Base-by-base conservation (phyloP, 2,797 vertebrate species). In the Enteromius mattozi region DNA sequence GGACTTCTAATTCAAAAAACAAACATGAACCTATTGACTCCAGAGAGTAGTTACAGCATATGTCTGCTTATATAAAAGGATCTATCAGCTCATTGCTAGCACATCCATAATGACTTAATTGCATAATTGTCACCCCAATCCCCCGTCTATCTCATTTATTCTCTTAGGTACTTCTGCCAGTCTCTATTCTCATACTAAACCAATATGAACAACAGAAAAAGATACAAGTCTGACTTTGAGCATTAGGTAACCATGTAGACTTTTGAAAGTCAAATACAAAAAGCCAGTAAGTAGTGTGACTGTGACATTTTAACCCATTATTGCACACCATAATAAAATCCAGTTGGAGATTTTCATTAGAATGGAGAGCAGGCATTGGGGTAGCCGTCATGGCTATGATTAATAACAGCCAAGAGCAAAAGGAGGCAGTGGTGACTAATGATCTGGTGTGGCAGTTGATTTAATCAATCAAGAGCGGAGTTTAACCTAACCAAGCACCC, bases 381-480 rank as follows among this genome's bases (percentile, higher is more conserved):
- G 27, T 74, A 30, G 42, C 63, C 6, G 1, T 69, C 13, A 21
- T 77, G 21, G 27, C 13, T 78, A 40, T 72, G 76, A 79, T 63
- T 79, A 72, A 79, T 80, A 35, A 77, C 54, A 72, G 66, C 35
- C 24, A 27, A 16, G 68, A 68, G 51, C 68, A 63, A 56, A 49
- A 78, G 65, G 35, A 3, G 3, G 30, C 65, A 47, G 37, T 35
- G 37, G 35, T 77, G 30, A 82, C 54, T 78, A 78, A 78, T 81
- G 33, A 71, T 51, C 42, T 78, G 65, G 47, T 33, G 51, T 76
- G 42, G 33, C 71, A 81, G 49, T 47, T 78, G 54, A 47, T 86
- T 78, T 77, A 77, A 78, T 86, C 79, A 51, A 74, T 71, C 51
- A 81, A 12, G 40, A 37, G 12, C 21, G 2, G 49, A 70, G 61